These are phyloP conservation scores for Parnassius apollo DNA, from an alignment of 2,888 invertebrate species.

Conservation along the genomic window DNA sequence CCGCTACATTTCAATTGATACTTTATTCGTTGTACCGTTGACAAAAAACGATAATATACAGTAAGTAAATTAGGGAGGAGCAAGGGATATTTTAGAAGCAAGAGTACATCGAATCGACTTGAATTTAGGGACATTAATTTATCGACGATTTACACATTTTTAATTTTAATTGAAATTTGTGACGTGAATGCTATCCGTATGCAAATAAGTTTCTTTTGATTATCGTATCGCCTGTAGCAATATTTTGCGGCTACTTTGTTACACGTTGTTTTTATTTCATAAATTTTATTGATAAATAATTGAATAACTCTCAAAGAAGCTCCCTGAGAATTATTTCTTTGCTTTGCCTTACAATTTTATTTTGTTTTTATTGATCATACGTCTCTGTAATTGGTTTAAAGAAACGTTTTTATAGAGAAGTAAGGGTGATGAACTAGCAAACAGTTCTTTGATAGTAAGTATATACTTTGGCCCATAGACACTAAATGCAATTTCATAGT, in stretches of 20 bases:
- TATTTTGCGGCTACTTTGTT: conserved; percentile 59
- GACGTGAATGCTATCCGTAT: conserved; percentile 47
- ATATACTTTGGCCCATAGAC: too few species aligned
- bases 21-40: conserved; percentile 22
- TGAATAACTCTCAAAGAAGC: conserved; percentile 6
- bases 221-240: conserved; percentile 45
- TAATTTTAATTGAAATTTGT: conserved; percentile 41
- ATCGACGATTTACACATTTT: conserved; percentile 31
- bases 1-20: conserved; percentile 28
- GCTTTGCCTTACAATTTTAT: background rate
- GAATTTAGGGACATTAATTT: conserved; percentile 26
- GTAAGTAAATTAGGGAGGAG: conserved; percentile 23
- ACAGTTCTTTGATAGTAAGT: too few species aligned
- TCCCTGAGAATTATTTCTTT: background rate
- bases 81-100: conserved; percentile 6
- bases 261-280: conserved; percentile 42
- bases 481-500: too few species aligned
- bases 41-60: conserved; percentile 11
- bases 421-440: too few species aligned
- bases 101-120: conserved; percentile 18
- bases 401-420: too few species aligned
- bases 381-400: too few species aligned
- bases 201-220: conserved; percentile 53
- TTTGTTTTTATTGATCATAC: too few species aligned
- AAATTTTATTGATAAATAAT: conserved; percentile 22